These are phyloP conservation scores for Tetraneura akinire DNA, from an alignment of 1,140 invertebrate genomes.

Conservation along the genomic window DNA sequence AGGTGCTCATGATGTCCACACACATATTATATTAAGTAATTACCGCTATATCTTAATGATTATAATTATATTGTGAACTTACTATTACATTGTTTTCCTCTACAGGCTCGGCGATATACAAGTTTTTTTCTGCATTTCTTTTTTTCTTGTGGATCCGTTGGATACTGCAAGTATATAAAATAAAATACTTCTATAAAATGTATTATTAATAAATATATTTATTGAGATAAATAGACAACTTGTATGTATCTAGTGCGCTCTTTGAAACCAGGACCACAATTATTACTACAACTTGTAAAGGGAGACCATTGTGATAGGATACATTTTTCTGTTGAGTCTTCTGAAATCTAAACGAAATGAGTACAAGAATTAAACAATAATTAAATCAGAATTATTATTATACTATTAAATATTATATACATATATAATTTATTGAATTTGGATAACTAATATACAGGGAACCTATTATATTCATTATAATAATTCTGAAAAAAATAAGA, in stretches of 20 bases:
- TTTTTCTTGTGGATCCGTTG: conserved; percentile 31
- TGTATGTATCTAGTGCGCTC: conserved; percentile 9
- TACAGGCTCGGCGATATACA: conserved; percentile 3
- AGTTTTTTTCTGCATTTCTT: conserved; percentile 47
- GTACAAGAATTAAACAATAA: too few species aligned
- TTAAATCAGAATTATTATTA: too few species aligned
- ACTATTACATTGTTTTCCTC: conserved; percentile 31
- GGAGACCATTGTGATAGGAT: conserved; percentile 10
- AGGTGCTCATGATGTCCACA: too few species aligned
- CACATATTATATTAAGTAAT: too few species aligned
- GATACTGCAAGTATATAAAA: neutral
- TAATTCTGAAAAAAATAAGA: too few species aligned
- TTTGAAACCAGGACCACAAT: conserved; percentile 28
- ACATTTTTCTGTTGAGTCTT: conserved; percentile 30
- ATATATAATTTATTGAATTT: too few species aligned
- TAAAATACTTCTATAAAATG: neutral
- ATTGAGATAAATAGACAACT: neutral
- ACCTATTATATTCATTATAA: too few species aligned
- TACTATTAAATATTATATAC: too few species aligned
- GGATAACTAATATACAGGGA: too few species aligned
- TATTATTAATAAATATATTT: neutral
- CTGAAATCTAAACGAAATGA: neutral
- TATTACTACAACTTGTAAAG: conserved; percentile 27
- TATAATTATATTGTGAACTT: neutral
- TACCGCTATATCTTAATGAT: too few species aligned